Base-by-base conservation (phyloP, 1,140 invertebrate genomes). In the Conopomorpha cramerella region DNA sequence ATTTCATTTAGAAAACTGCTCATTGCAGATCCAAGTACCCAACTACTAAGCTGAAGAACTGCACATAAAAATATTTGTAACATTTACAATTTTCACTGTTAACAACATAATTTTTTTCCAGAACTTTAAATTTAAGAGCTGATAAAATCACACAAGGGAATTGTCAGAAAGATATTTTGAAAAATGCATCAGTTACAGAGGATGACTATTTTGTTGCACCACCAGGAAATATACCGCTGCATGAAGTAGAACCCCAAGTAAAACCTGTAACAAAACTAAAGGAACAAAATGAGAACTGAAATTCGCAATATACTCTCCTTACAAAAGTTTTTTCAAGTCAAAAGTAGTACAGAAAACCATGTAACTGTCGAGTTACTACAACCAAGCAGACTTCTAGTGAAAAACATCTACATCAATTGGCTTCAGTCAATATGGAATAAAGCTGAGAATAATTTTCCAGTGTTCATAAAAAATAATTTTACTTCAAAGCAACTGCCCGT, bases 201-300 rank as follows among this genome's bases (percentile, higher is more conserved):
- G 93, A 95, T 68, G 89, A 93, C 43, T 96, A 93, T 66, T 95
- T 93, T 82, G 85, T 95, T 8, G 90, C 91, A 14, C 93, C 93
- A 14, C 85, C 86, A 12, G 89, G 89, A 53, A 92, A 90, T 67
- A 86, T 87, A 50, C 85, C 86, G 1, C 62, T 87, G 25, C 80
- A 84, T 57, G 65, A 82, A 66, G 61, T 80, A 31, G 52, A 77
- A 43, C 46, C 56, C 53, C 55, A 79, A 52, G 43, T 68, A 36
- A 39, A 55, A 42, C 36, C 41, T 34, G 34, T n/a, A 42, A 46
- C 40, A 51, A 45, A 41, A 46, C 40, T 49, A 46, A 23, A 49
- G 59, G 58, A 55, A 18, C 43, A 68, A 58, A 57, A 70, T 72
- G 86, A 46, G 73, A 52, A 51, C 62, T 51, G 57, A 80, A 51